Conservation (phyloP, 2,113 vertebrate genomes). For the Paradoxurus hermaphroditus region DNA sequence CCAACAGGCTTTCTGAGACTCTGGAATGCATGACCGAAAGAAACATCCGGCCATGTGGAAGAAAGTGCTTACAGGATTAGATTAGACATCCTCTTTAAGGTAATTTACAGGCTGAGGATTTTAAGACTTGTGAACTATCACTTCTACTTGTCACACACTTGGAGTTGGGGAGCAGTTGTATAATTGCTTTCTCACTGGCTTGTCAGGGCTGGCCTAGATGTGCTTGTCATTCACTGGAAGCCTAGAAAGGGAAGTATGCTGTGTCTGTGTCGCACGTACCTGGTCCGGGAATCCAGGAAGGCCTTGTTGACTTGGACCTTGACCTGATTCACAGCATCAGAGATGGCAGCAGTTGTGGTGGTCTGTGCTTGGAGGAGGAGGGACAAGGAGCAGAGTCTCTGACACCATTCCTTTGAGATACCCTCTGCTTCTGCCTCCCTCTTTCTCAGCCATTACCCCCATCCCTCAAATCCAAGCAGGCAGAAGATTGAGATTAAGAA, state of each 20-base stretch:
- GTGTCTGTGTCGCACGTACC: neutral
- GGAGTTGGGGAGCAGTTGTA: neutral
- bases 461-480: neutral
- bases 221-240: neutral
- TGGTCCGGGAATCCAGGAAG: conserved; percentile 70
- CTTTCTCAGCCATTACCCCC: neutral
- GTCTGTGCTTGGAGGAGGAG: neutral
- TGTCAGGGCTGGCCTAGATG: neutral
- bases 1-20: neutral
- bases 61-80: neutral
- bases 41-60: neutral
- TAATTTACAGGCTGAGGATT: neutral
- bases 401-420: neutral
- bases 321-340: conserved; percentile 45
- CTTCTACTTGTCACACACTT: neutral
- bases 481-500: neutral
- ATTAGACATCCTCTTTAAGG: neutral
- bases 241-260: neutral
- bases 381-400: neutral
- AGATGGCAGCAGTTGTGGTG: neutral
- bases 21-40: neutral
- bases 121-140: neutral
- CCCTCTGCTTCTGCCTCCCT: neutral
- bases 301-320: conserved; percentile 67
- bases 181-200: neutral